A percentile compares a stretch with the other conserved stretches of the same genome.
phyloP scores from a whole-genome alignment of 2,888 invertebrate species.

The Orthosia gracilis region DNA sequence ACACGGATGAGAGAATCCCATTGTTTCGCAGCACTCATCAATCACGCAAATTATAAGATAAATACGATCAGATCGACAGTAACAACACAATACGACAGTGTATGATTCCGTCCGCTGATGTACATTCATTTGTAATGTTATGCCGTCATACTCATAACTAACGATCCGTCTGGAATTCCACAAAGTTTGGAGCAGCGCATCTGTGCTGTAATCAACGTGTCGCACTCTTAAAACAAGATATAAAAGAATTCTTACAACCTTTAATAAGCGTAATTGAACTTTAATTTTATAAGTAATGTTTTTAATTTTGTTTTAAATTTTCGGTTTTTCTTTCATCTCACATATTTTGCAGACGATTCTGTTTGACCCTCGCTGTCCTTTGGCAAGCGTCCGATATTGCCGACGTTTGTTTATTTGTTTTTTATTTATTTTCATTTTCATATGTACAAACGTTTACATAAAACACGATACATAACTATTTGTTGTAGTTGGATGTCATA shows the following conservation, averaged over 20 bases:
- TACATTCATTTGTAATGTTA: conserved; percentile 27
- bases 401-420: conserved; percentile 34
- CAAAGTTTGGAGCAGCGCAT: conserved; percentile 67
- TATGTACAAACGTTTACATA: conserved; percentile 3
- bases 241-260: conserved; percentile 61
- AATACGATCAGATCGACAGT: conserved; percentile 68
- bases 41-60: conserved; percentile 73
- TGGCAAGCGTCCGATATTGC: conserved; percentile 45
- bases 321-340: conserved; percentile 40
- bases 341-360: conserved; percentile 36
- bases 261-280: conserved; percentile 71
- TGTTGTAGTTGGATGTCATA: conserved; percentile 11
- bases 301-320: conserved; percentile 67
- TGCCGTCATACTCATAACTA: conserved; percentile 57
- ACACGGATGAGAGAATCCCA: conserved; percentile 18
- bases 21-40: conserved; percentile 52
- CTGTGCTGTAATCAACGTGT: conserved; percentile 61
- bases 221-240: conserved; percentile 57
- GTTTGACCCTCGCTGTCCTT: conserved; percentile 36
- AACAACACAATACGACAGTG: conserved; percentile 61
- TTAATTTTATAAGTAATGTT: conserved; percentile 72
- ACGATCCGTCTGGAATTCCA: conserved; percentile 66
- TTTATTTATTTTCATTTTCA: conserved; percentile 23
- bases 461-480: conserved; percentile 29
- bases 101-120: conserved; percentile 43